Conservation (phyloP, 2,888 invertebrate genomes). For the Ryuthela nishihirai region DNA sequence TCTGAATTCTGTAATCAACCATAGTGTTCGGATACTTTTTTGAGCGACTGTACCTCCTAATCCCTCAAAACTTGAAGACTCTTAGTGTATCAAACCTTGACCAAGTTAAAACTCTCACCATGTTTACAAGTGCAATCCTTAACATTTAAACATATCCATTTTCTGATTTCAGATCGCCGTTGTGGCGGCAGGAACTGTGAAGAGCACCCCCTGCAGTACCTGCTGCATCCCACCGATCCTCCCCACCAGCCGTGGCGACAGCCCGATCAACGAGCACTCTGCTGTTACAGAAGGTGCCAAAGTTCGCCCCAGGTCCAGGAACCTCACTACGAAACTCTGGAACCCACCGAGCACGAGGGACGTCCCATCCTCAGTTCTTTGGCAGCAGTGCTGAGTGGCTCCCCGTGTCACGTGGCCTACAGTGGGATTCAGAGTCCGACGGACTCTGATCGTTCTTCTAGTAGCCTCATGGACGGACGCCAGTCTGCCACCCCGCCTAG, state of each 20-base stretch:
- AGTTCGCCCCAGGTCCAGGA: conserved; percentile 4
- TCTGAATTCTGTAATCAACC: too few species aligned
- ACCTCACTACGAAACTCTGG: conserved; percentile 36
- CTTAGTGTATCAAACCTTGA: too few species aligned
- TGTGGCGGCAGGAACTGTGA: conserved; percentile 37
- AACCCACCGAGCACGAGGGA: conserved; percentile 30
- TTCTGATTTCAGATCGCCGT: conserved; percentile 18
- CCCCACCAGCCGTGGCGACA: conserved; percentile 14
- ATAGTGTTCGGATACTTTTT: too few species aligned
- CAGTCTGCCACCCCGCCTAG: conserved; percentile 12
- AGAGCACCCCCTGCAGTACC: conserved; percentile 36
- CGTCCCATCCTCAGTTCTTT: conserved; percentile 33
- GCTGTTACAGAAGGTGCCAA: conserved; percentile 14
- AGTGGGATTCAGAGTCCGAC: conserved; percentile 38
- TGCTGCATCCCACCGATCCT: conserved; percentile 26
- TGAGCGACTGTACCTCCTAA: too few species aligned
- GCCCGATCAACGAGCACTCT: conserved; percentile 20
- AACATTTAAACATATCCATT: neutral
- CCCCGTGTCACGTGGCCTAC: conserved; percentile 31
- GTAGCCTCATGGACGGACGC: conserved; percentile 26
- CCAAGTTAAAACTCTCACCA: too few species aligned
- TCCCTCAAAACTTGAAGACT: too few species aligned
- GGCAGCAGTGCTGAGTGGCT: conserved; percentile 29
- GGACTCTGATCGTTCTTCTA: conserved; percentile 25
- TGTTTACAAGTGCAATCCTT: too few species aligned